These are phyloP conservation scores for Hydrolagus affinis DNA, from an alignment of 2,113 vertebrate species.

Conservation along the genomic window DNA sequence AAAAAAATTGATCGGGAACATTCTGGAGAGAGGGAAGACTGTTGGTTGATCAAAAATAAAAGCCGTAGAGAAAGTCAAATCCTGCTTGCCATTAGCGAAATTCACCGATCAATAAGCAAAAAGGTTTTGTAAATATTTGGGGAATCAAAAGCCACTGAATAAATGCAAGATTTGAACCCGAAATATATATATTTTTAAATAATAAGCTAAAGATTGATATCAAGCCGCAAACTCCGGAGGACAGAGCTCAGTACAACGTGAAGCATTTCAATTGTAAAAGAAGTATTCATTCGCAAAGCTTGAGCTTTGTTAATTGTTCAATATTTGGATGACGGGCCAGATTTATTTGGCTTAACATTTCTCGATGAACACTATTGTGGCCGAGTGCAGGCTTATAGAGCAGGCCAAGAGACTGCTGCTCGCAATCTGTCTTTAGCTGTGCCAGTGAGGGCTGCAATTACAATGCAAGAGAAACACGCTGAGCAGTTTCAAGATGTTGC, in stretches of 20 bases:
- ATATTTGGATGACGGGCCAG: background rate
- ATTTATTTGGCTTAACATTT: too few species aligned
- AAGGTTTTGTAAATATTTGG: background rate
- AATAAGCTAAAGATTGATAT: background rate
- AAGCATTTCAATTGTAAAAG: background rate
- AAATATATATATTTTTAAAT: background rate
- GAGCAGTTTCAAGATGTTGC: background rate
- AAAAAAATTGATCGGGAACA: too few species aligned
- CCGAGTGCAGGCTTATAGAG: background rate
- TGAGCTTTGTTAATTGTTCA: background rate
- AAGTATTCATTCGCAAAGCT: background rate
- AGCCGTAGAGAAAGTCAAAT: background rate
- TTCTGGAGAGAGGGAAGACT: too few species aligned
- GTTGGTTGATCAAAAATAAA: too few species aligned
- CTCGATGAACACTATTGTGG: too few species aligned
- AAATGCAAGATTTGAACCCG: too few species aligned
- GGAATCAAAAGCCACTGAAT: too few species aligned
- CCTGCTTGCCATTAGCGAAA: background rate
- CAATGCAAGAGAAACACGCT: background rate
- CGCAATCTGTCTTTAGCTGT: background rate
- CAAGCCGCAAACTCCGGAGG: background rate
- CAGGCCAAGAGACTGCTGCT: background rate
- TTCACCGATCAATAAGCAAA: background rate
- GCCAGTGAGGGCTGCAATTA: background rate
- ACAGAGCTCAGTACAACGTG: background rate